A percentile compares a stretch with the other conserved stretches of the same genome.
phyloP scores from a whole-genome alignment of 2,797 vertebrate species.

The Cirrhinus molitorella region DNA sequence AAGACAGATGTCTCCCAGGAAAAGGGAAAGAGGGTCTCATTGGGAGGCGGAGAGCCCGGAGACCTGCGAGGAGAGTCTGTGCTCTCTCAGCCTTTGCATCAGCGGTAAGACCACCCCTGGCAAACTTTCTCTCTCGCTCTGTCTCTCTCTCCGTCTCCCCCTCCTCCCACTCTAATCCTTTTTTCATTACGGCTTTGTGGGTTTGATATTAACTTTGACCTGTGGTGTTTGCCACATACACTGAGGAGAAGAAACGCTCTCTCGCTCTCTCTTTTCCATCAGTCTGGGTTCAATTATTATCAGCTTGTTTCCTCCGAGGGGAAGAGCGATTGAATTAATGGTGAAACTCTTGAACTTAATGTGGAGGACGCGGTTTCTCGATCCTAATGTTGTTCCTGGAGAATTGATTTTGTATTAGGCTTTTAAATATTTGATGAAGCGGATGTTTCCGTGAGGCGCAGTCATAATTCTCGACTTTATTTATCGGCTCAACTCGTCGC shows the following conservation, averaged over 20 bases:
- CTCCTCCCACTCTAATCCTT: constrained; percentile 28
- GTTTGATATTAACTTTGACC: constrained; percentile 51
- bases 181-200: constrained; percentile 36
- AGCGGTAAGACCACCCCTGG: constrained; percentile 78
- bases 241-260: neutral
- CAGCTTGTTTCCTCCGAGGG: constrained; percentile 43
- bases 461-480: neutral
- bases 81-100: constrained; percentile 84
- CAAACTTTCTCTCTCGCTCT: constrained; percentile 58
- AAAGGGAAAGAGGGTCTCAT: constrained; percentile 76
- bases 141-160: constrained; percentile 17
- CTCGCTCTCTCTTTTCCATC: neutral
- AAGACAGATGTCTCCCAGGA: constrained; percentile 86
- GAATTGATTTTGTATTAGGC: constrained; percentile 43
- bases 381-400: constrained; percentile 40
- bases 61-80: constrained; percentile 83
- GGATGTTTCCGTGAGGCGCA: constrained; percentile 24
- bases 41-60: constrained; percentile 83
- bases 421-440: constrained; percentile 54
- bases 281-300: constrained; percentile 48
- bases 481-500: neutral
- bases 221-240: constrained; percentile 20
- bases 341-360: constrained; percentile 52
- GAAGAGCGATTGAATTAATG: constrained; percentile 45
- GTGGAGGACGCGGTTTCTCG: neutral